Conservation (phyloP, 2,888 invertebrate genomes). For the Ectropis crepuscularia region DNA sequence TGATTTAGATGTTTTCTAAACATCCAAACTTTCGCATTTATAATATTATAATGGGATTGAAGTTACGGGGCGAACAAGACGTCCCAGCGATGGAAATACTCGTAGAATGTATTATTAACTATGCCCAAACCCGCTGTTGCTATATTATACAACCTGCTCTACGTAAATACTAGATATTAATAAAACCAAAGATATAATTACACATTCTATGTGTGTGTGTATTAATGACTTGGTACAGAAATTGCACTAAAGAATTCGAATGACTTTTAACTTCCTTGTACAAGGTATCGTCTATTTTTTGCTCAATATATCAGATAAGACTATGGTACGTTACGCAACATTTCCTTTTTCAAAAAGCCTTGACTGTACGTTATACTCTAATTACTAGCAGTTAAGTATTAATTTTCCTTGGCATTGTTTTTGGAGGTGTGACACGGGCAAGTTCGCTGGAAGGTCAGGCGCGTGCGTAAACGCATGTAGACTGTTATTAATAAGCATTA, state of each 20-base stretch:
- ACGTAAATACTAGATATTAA: no score
- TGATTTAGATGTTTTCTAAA: no score
- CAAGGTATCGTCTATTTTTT: conserved; percentile 18
- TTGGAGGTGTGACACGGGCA: conserved; percentile 42
- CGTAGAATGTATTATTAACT: no score
- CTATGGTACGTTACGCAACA: conserved; percentile 31
- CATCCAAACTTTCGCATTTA: no score
- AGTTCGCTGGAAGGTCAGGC: conserved; percentile 46
- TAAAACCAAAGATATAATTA: neutral
- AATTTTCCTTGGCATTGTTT: conserved; percentile 22
- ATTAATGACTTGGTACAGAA: neutral
- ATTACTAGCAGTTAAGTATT: conserved; percentile 7
- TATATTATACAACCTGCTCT: no score
- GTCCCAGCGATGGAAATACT: no score
- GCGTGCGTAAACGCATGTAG: conserved; percentile 30
- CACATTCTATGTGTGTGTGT: neutral
- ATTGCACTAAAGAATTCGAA: conserved; percentile 11
- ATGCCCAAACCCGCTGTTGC: no score
- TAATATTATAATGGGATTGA: no score
- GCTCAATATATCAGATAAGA: conserved; percentile 12
- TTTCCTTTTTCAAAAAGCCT: conserved; percentile 27
- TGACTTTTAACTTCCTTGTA: conserved; percentile 32
- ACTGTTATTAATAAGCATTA: neutral
- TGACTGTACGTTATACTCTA: conserved; percentile 10
- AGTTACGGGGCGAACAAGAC: no score